Percentiles rank a stretch among this genome's conserved stretches.
Conservation (phyloP, 2,113 vertebrate species). For the Pampusana beccarii region DNA sequence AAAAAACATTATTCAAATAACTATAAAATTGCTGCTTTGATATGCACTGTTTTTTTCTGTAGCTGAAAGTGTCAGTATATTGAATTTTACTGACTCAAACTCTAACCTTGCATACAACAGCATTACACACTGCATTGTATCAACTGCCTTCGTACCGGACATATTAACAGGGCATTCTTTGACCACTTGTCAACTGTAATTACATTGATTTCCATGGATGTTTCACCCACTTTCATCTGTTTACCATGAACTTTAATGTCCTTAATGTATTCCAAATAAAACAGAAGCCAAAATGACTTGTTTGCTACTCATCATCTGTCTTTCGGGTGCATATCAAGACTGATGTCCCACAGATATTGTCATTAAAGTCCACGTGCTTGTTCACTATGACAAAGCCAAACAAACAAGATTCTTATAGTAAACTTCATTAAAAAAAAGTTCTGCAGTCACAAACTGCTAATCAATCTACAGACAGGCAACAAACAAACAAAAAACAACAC, state of each 20-base stretch:
- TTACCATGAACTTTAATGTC: not conserved
- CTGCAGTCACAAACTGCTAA: not conserved
- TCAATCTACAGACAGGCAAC: not conserved
- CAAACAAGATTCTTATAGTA: not conserved
- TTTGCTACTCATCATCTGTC: not conserved
- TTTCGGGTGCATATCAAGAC: not conserved
- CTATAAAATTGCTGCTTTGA: not conserved
- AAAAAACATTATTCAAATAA: not conserved
- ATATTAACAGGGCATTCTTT: not conserved
- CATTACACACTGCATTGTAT: not conserved
- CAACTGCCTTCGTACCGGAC: not conserved
- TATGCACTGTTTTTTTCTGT: not conserved
- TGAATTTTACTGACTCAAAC: not conserved
- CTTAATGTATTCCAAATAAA: not conserved
- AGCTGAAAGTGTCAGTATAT: not conserved
- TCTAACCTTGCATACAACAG: not conserved
- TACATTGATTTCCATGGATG: not conserved
- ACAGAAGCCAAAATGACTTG: not conserved
- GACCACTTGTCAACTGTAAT: not conserved
- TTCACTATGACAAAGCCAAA: not conserved
- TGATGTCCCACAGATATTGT: not conserved
- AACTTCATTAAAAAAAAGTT: not conserved
- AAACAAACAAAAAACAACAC: not conserved
- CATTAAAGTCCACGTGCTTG: not conserved
- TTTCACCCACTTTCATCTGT: constrained; percentile 22